Conservation (phyloP, 2,888 invertebrate species). For the Agrilus mali region DNA sequence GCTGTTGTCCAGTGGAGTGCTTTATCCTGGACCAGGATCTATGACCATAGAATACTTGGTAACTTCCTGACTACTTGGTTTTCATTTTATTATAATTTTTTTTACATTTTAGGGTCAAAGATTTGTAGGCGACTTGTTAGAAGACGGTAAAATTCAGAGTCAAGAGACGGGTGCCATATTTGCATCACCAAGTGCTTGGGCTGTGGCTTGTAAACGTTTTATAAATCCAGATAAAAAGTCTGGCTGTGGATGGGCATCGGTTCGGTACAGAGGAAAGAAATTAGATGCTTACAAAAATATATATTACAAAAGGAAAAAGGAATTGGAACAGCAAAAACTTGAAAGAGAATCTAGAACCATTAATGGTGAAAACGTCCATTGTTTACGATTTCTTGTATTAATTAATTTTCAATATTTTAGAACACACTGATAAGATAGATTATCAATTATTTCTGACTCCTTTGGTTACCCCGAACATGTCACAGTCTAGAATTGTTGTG, state of each 20-base stretch:
- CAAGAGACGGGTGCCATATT: constrained; percentile 81
- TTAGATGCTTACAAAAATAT: constrained; percentile 79
- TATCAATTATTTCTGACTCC: background rate
- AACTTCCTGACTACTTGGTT: constrained; percentile 18
- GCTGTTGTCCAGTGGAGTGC: constrained; percentile 70
- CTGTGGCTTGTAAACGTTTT: constrained; percentile 80
- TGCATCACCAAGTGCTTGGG: constrained; percentile 86
- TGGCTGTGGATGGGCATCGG: constrained; percentile 89
- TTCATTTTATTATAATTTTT: constrained; percentile 4
- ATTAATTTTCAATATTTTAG: no score
- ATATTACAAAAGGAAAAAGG: constrained; percentile 57
- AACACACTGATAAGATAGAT: no score
- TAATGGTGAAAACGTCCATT: no score
- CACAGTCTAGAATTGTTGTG: constrained; percentile 51
- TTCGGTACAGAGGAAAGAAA: constrained; percentile 77
- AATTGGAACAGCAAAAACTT: constrained; percentile 24
- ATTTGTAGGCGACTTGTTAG: constrained; percentile 74
- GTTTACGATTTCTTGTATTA: no score
- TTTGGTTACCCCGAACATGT: constrained; percentile 18
- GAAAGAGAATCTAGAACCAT: no score
- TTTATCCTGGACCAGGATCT: constrained; percentile 69
- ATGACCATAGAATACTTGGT: constrained; percentile 88
- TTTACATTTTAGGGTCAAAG: constrained; percentile 58
- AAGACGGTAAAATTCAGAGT: constrained; percentile 79
- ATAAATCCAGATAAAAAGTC: constrained; percentile 87